phyloP scores from a whole-genome alignment of 1,140 invertebrate genomes.

The Zaprionus nigranus region DNA sequence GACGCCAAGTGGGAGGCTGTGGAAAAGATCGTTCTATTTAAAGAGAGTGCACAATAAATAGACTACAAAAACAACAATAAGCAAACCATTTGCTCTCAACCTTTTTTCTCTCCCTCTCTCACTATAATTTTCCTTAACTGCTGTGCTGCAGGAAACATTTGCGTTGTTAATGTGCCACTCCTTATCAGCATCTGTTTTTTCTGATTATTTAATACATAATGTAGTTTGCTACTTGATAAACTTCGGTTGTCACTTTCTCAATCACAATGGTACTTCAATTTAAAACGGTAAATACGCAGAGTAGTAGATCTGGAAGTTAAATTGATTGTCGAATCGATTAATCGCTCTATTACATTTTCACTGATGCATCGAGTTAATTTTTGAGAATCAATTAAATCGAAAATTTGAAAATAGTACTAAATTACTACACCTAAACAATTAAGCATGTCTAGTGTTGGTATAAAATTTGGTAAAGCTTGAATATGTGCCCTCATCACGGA shows the following conservation, averaged over 20 bases:
- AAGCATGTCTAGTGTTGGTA: too few relatives aligned
- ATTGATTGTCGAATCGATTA: neutral
- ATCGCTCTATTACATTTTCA: too few relatives aligned
- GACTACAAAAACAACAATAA: neutral
- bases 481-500: too few relatives aligned
- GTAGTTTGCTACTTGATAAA: neutral
- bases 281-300: slow-evolving; percentile 42
- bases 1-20: neutral
- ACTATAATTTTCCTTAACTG: neutral
- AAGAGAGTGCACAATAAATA: neutral
- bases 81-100: neutral
- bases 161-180: neutral
- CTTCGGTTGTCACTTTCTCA: neutral
- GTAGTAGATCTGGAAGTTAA: too few relatives aligned
- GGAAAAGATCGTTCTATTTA: neutral
- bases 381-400: too few relatives aligned
- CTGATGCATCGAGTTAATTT: too few relatives aligned
- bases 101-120: neutral
- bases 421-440: too few relatives aligned
- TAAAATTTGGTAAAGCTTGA: too few relatives aligned
- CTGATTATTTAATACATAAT: neutral
- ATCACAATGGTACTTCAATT: slow-evolving; percentile 18
- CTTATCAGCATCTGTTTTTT: slow-evolving; percentile 4
- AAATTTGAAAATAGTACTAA: too few relatives aligned
- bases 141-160: neutral